Evolutionary conservation across 2,797 vertebrate species (phyloP).

Genomic region (Psittacula derbiana): DNA sequence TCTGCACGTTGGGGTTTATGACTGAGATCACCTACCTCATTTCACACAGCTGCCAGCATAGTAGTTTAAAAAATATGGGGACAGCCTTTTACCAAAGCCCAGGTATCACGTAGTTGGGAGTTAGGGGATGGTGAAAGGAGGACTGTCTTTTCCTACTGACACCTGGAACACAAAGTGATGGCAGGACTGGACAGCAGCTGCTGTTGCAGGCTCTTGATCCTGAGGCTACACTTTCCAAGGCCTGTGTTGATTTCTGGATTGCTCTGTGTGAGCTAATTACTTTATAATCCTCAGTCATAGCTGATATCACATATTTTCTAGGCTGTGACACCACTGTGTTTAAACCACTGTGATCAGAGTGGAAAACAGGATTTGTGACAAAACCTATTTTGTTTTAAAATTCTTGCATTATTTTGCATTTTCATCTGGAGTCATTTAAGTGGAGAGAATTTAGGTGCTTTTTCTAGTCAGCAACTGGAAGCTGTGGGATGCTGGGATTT

Average conservation of each 20-base stretch:
- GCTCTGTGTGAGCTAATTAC: background rate
- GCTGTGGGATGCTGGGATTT: background rate
- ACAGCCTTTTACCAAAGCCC: background rate
- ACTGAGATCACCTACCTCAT: background rate
- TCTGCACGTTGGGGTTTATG: background rate
- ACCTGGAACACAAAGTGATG: background rate
- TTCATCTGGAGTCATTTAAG: background rate
- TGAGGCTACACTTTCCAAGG: background rate
- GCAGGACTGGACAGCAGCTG: background rate
- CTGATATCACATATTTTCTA: background rate
- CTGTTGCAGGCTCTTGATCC: background rate
- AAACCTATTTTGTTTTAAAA: conserved; percentile 53
- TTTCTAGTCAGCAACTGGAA: conserved; percentile 15
- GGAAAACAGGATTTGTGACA: background rate
- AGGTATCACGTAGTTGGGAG: background rate
- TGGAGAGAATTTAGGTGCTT: background rate
- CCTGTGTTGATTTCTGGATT: background rate
- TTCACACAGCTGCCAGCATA: background rate
- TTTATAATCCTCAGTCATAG: background rate
- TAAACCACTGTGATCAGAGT: background rate
- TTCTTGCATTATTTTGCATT: conserved; percentile 14
- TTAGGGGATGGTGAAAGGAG: background rate
- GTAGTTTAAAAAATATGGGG: background rate
- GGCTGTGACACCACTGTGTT: background rate
- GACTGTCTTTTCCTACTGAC: background rate